Evolutionary conservation across 2,113 vertebrate genomes (phyloP), one percentile per base, ranked within the genome.

Genomic region (Oreochromis spilurus): DNA sequence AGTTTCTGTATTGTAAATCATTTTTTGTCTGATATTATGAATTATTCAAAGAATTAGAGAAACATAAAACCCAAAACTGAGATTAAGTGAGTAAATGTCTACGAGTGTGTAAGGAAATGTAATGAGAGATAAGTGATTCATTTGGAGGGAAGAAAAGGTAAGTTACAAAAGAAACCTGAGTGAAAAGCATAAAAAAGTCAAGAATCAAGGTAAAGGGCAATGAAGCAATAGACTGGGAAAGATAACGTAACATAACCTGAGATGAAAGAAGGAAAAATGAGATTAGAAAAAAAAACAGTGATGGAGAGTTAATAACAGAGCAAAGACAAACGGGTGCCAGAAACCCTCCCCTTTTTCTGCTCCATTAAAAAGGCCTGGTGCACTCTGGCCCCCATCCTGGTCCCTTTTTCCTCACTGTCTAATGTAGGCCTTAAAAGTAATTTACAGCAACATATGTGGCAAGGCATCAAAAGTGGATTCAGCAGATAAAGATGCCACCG

Each of bases 391-490:
- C 58, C 26, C 58, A 75, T 87, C 84, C 79, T 81, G 7, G 85
- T 58, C 79, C 12, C 81, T 75, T 87, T 83, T 70, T 79, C 83
- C 80, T 85, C 88, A 62, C 87, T 54, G 11, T 80, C 70, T 92
- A 92, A 88, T 87, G 87, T 40, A 65, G 81, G 48, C 90, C 84
- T 91, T 96, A 94, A 94, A 95, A 91, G 85, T 93, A 93, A 95
- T 94, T 94, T 94, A 93, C 91, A 79, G 93, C 87, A 87, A 86
- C 94, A 92, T 94, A 94, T 87, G 93, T 94, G 91, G 90, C 16
- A 17, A 82, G 84, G 90, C 90, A 94, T 95, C 94, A 96, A 93
- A 95, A 96, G 93, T 94, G 93, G 92, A 96, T 96, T 95, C 92
- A 92, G 92, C 91, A 91, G 93, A 95, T 94, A 92, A 95, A 95